Conservation (phyloP, 23 tunicate genomes). For the Halocynthia roretzi region DNA sequence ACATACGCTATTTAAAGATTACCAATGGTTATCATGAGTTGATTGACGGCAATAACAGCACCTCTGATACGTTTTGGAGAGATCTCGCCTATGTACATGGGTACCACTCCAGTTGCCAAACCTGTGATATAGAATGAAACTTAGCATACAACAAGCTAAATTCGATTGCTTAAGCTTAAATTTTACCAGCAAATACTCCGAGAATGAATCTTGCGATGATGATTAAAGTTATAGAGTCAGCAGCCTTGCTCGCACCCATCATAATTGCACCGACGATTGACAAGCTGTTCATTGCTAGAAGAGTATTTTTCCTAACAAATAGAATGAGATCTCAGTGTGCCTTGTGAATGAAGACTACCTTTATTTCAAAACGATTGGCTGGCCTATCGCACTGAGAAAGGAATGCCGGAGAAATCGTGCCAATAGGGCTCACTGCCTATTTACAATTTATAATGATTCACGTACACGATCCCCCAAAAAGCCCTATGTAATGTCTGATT, state of each 20-base stretch:
- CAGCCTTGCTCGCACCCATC: conserved; percentile 72
- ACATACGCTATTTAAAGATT: background rate
- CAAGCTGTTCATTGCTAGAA: conserved; percentile 42
- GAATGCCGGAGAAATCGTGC: no score
- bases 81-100: conserved; percentile 88
- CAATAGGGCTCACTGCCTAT: no score
- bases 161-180: no score
- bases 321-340: background rate
- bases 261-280: conserved; percentile 72
- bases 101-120: conserved; percentile 90
- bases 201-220: conserved; percentile 82
- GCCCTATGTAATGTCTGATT: no score
- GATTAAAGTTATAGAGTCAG: conserved; percentile 58
- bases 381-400: no score
- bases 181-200: conserved; percentile 91
- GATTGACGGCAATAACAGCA: conserved; percentile 57
- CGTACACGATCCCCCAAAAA: no score
- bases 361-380: no score
- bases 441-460: no score
- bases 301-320: conserved; percentile 51
- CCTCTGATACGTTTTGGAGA: conserved; percentile 76
- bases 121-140: conserved; percentile 30
- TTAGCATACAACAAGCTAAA: background rate
- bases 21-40: conserved; percentile 86
- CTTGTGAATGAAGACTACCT: no score